Base-by-base conservation (phyloP, 2,888 invertebrate genomes). In the Scaptomyza tumidula region DNA sequence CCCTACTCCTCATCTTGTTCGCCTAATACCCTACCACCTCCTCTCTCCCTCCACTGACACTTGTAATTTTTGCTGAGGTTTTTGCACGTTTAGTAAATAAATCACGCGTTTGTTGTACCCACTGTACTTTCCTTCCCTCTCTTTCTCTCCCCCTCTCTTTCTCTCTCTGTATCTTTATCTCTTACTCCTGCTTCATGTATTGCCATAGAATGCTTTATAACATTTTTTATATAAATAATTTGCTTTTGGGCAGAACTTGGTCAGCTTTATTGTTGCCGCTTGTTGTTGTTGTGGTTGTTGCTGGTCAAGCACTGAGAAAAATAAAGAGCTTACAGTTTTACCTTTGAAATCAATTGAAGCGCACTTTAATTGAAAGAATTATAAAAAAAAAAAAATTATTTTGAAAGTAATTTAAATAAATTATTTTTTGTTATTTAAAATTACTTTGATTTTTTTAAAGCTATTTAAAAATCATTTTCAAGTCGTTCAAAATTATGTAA, bases 1-100 rank as follows among this genome's bases (percentile, higher is more conserved):
- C 1, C 19, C 19, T 19, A 19, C 19, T 19, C 19, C 19, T 19
- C 19, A 19, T 19, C 19, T 19, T 19, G 19, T 19, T 19, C 19
- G 1, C 19, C 19, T 19, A 19, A 19, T 13, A 5, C 31, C 1
- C 7, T 13, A 3, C 6, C 31, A 3, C 6, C 31, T 14, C 6
- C 19, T 6, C 49, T 45, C 27, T 31, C 9, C 19, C 48, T 13
- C 10, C 43, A 11, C 33, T 35, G 14, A 66, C 66, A 79, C 77
- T 81, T 84, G 83, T 86, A 80, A 86, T 84, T 84, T 84, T 65
- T 80, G 81, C 86, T 86, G 85, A 82, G 82, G 82, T 82, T 83
- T 83, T 84, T 81, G 78, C 85, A 85, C 85, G 86, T 85, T 86
- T 86, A 80, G 85, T 86, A 84, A 82, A 85, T 85, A 85, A 85